A percentile compares a stretch with the other conserved stretches of the same genome.
Conservation (phyloP, 2,797 vertebrate genomes). For the Anniella stebbinsi region DNA sequence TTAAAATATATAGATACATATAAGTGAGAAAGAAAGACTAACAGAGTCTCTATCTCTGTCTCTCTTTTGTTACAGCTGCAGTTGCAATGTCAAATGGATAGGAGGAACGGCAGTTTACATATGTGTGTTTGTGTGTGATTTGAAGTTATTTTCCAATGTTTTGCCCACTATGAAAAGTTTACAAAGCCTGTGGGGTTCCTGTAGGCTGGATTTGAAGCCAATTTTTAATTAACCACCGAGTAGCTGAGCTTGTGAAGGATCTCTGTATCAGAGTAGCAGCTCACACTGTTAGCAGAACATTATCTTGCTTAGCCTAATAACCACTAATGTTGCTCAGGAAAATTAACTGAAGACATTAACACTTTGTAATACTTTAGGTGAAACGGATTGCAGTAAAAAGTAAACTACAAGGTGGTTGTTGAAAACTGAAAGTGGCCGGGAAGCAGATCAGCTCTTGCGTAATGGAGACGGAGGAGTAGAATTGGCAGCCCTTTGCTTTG, state of each 20-base stretch:
- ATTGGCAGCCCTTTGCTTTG: conserved; percentile 5
- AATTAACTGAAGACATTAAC: conserved; percentile 46
- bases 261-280: neutral
- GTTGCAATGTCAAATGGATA: no score
- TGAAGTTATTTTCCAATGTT: neutral
- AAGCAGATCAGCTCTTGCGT: neutral
- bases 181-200: neutral
- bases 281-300: conserved; percentile 29
- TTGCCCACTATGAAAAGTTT: conserved; percentile 1
- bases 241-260: conserved; percentile 19
- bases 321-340: conserved; percentile 44
- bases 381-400: conserved; percentile 6
- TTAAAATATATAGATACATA: neutral
- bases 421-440: neutral
- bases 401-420: neutral
- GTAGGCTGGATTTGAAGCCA: neutral
- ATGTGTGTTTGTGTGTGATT: neutral
- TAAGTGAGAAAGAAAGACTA: no score
- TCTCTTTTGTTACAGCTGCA: no score
- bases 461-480: no score
- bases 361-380: conserved; percentile 36
- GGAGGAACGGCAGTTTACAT: neutral
- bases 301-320: conserved; percentile 38
- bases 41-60: no score
- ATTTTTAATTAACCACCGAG: conserved; percentile 35